A percentile compares a stretch with the other conserved stretches of the same genome.
phyloP scores from a whole-genome alignment of 2,797 vertebrate species.

The Amblyopsis hoosieri region DNA sequence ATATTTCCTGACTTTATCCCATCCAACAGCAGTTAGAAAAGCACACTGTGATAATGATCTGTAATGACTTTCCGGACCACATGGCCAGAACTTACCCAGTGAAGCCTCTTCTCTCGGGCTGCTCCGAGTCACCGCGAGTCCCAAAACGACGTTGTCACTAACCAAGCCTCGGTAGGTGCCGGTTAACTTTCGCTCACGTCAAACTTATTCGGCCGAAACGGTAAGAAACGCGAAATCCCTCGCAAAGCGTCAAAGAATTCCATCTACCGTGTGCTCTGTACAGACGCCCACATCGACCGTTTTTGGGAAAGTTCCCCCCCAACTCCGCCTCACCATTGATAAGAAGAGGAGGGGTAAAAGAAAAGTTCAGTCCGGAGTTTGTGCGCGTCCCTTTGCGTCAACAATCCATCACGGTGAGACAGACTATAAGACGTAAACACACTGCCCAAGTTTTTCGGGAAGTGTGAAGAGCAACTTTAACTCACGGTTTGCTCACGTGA shows the following conservation, averaged over 20 bases:
- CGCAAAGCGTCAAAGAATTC: slow-evolving; percentile 28
- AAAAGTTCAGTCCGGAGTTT: no score
- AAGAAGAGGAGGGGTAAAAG: no score
- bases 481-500: no score
- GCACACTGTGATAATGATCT: background rate
- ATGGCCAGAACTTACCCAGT: slow-evolving; percentile 16
- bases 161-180: slow-evolving; percentile 1
- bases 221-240: slow-evolving; percentile 22
- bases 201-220: slow-evolving; percentile 24
- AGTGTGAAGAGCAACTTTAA: no score
- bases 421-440: no score
- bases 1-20: background rate
- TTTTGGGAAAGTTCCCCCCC: no score
- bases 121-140: background rate
- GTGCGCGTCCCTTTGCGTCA: no score
- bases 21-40: background rate
- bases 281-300: no score
- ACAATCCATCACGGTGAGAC: no score
- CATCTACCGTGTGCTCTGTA: slow-evolving; percentile 22
- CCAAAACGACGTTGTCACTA: slow-evolving; percentile 16
- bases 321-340: no score
- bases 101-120: background rate
- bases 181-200: background rate
- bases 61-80: slow-evolving; percentile 4
- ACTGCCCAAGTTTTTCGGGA: no score